Evolutionary conservation across 64 coral and sea anemone genomes (phyloP).

Genomic region (Stichodactyla helianthus): DNA sequence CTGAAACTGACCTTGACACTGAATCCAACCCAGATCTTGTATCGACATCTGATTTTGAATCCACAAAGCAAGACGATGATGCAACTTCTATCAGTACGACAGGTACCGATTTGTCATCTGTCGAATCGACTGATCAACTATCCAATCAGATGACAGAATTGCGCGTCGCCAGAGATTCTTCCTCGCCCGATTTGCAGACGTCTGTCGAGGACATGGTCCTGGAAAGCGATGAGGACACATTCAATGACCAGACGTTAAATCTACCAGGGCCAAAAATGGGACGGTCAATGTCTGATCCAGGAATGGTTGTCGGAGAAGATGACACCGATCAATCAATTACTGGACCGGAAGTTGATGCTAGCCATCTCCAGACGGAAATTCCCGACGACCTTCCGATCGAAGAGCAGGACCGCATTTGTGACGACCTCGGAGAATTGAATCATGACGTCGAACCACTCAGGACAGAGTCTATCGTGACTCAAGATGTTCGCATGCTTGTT

Average conservation of each 20-base stretch:
- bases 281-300: slow-evolving; percentile 50
- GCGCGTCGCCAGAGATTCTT: background rate
- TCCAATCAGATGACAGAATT: background rate
- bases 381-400: slow-evolving; percentile 26
- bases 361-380: background rate
- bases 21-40: background rate
- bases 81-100: background rate
- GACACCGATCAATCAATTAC: too few species aligned
- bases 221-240: slow-evolving; percentile 11
- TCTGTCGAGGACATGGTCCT: background rate
- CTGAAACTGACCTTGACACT: slow-evolving; percentile 5
- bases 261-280: background rate
- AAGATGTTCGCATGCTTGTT: slow-evolving; percentile 71
- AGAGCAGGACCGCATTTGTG: slow-evolving; percentile 37
- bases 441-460: slow-evolving; percentile 40
- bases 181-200: slow-evolving; percentile 13
- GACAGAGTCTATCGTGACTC: slow-evolving; percentile 74
- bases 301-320: slow-evolving; percentile 9
- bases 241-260: background rate
- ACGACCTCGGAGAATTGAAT: slow-evolving; percentile 36
- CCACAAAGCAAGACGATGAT: background rate
- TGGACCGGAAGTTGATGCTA: background rate
- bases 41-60: slow-evolving; percentile 15
- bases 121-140: background rate
- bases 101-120: background rate